These are phyloP conservation scores for Diarsia brunnea DNA, from an alignment of 2,888 invertebrate species.

Conservation along the genomic window DNA sequence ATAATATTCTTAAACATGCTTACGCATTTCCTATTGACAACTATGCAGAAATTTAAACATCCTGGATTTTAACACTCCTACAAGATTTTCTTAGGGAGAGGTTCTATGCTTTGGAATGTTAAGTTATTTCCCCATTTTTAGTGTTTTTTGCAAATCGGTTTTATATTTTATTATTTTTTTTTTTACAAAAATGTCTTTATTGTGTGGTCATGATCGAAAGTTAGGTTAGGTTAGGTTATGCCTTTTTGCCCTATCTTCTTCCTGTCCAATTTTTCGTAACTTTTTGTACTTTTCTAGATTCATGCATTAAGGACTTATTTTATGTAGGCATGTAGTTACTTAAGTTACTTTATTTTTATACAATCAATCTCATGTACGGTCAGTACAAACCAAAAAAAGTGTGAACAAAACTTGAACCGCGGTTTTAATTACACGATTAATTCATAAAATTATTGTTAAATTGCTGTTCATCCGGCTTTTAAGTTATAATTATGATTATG, in stretches of 20 bases:
- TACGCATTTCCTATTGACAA: not conserved
- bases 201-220: not conserved
- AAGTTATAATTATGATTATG: conserved; percentile 34
- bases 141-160: no score
- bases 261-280: not conserved
- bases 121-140: no score
- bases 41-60: not conserved
- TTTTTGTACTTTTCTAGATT: not conserved
- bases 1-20: not conserved
- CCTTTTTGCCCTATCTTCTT: not conserved
- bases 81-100: not conserved
- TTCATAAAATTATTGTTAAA: conserved; percentile 51
- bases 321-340: no score
- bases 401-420: conserved; percentile 54
- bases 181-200: no score
- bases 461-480: conserved; percentile 58
- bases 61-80: not conserved
- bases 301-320: no score
- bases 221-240: no score
- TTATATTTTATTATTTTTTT: no score
- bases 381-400: conserved; percentile 52
- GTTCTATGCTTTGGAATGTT: no score
- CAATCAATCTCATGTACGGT: not conserved
- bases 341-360: no score
- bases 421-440: conserved; percentile 60